phyloP scores from a whole-genome alignment of 2,113 vertebrate genomes.

The Colinus virginianus region DNA sequence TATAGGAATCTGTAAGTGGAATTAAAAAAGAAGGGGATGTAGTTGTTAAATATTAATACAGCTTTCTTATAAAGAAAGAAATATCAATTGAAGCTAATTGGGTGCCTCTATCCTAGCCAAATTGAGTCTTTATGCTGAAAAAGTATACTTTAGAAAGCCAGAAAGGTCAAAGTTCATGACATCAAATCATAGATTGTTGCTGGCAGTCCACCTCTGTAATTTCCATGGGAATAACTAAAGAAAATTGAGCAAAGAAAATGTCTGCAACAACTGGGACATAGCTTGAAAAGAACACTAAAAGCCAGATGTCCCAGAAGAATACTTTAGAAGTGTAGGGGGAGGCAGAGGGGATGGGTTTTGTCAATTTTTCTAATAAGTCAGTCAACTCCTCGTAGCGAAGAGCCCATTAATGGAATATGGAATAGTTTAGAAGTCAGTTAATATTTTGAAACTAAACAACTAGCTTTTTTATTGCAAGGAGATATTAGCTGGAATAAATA shows the following conservation, averaged over 20 bases:
- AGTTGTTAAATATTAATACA: slow-evolving; percentile 41
- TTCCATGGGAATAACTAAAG: slow-evolving; percentile 75
- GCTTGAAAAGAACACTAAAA: slow-evolving; percentile 53
- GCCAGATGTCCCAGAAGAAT: slow-evolving; percentile 73
- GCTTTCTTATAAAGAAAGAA: slow-evolving; percentile 54
- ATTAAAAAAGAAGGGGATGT: slow-evolving; percentile 17
- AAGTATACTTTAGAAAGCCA: slow-evolving; percentile 69
- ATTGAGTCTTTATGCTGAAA: slow-evolving; percentile 67
- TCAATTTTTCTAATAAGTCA: slow-evolving; percentile 77
- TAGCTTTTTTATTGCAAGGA: slow-evolving; percentile 76
- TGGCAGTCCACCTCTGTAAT: slow-evolving; percentile 63
- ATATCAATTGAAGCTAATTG: slow-evolving; percentile 51
- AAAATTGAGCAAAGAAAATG: slow-evolving; percentile 67
- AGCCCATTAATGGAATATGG: slow-evolving; percentile 77
- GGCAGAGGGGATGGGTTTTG: slow-evolving; percentile 69
- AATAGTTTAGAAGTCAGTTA: slow-evolving; percentile 81
- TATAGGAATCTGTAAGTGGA: slow-evolving; percentile 20
- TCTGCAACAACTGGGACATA: slow-evolving; percentile 57
- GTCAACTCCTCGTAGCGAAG: slow-evolving; percentile 68
- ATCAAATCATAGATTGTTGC: slow-evolving; percentile 52
- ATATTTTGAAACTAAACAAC: slow-evolving; percentile 81
- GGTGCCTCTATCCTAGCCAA: slow-evolving; percentile 51
- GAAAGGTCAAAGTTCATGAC: slow-evolving; percentile 63
- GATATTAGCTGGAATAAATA: slow-evolving; percentile 45
- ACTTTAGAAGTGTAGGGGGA: slow-evolving; percentile 45